Evolutionary conservation across 2,888 invertebrate species (phyloP), one percentile per base, ranked within the genome.

Genomic region (Brachynemurus nebulosus): DNA sequence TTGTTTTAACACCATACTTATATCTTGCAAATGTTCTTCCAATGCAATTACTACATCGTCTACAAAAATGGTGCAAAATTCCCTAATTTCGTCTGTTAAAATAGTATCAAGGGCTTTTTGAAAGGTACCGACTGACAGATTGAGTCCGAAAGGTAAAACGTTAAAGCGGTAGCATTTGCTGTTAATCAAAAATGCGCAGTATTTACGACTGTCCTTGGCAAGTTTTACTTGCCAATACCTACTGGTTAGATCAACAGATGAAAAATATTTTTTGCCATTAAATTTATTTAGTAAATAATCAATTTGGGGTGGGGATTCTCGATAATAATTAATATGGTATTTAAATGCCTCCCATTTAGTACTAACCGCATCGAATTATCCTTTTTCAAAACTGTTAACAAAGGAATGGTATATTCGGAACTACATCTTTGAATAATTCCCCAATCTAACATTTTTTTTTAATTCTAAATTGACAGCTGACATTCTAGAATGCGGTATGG

Each of bases 111-210:
- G 5, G 25, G 27, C 2, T 20, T 42, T 20, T 4, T 19, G 27
- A 35, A 47, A 47, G 18, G 33, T 21, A 1, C 21, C 34, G 4
- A 44, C 44, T 12, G 43, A 27, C 18, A 43, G 21, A 4, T 25
- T 40, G 11, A 47, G n/a, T 2, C 44, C 47, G 17, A 47, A 45
- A 1, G 47, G 44, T n/a, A 45, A n/a, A 2, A 44, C 44, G 4
- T 17, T 25, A 17, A 47, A 47, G 1, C 18, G n/a, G 17, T 45
- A 47, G 2, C 33, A 39, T 19, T 37, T 2, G n/a, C 44, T 35
- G n/a, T 47, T 35, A 18, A 33, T 16, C 7, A 35, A 3, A 23
- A 47, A 47, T 4, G 27, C 41, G 1, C 41, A 45, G 18, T 36
- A 47, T 41, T 45, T 34, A 20, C 42, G 12, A 27, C 40, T 34